Percentiles rank a stretch among this genome's conserved stretches.
Conservation (phyloP, 2,113 vertebrate genomes). For the Oryctolagus cuniculus region mOryCun1.1 NC_091444.1:98074501-98075000, state of each 20-base stretch:
- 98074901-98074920: slow-evolving; percentile 67
- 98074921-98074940: slow-evolving; percentile 87
- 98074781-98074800: not conserved
- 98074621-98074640: not conserved
- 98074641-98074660: not conserved
- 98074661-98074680: not conserved
- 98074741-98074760: not conserved
- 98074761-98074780: not conserved
- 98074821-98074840: not conserved
- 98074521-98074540: not conserved
- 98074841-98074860: not conserved
- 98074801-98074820: not conserved
- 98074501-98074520: not conserved
- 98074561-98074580: not conserved
- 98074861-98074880: slow-evolving; percentile 36
- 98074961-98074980: slow-evolving; percentile 97
- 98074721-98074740: slow-evolving; percentile 1
- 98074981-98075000: slow-evolving; percentile 99
- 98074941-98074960: slow-evolving; percentile 99
- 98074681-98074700: not conserved
- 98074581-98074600: slow-evolving; percentile 6
- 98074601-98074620: not conserved
- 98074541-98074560: not conserved
- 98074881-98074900: slow-evolving; percentile 13
- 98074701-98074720: not conserved